Evolutionary conservation across 2,797 vertebrate genomes (phyloP), one percentile per base, ranked within the genome.

Genomic region (Scarus forsteni): DNA sequence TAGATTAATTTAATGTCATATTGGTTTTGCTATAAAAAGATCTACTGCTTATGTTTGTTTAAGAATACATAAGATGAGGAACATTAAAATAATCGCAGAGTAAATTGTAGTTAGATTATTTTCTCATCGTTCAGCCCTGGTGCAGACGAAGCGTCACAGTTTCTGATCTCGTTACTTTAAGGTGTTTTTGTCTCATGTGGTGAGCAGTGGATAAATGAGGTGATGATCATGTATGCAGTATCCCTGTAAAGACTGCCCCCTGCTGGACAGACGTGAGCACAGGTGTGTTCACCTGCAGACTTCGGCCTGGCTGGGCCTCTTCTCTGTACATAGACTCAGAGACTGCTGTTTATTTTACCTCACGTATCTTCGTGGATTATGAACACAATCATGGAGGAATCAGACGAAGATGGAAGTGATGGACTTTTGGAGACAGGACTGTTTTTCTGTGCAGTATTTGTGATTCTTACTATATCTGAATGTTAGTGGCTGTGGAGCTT

Each of bases 261-360:
- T 62, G 44, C 79, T 91, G 88, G 84, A 70, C 3, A 65, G 14
- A 57, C 16, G 75, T 56, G 74, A 77, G 83, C 70, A 82, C 71
- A 81, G 77, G 66, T 14, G 58, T 39, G 60, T 60, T 60, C 57
- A 44, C 49, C 76, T 84, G 83, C 81, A 57, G 56, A 52, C 50
- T 40, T 69, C 66, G 61, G 58, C 48, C 34, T 74, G 62, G 77
- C 62, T 71, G 53, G 83, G 79, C 66, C 70, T 84, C 85, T 82
- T 73, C 72, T 84, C 80, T 89, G 84, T 87, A 89, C 27, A 89
- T 90, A 27, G 4, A 91, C 66, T 86, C 80, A 85, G 80, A 92
- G 84, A 87, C 88, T 89, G 87, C 82, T 77, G 84, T 90, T 90
- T 89, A 87, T 89, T 92, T 89, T 88, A 88, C 89, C 89, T 90